Percentiles rank a stretch among this genome's conserved stretches.
Conservation (phyloP, 2,797 vertebrate species). For the Geotria australis region DNA sequence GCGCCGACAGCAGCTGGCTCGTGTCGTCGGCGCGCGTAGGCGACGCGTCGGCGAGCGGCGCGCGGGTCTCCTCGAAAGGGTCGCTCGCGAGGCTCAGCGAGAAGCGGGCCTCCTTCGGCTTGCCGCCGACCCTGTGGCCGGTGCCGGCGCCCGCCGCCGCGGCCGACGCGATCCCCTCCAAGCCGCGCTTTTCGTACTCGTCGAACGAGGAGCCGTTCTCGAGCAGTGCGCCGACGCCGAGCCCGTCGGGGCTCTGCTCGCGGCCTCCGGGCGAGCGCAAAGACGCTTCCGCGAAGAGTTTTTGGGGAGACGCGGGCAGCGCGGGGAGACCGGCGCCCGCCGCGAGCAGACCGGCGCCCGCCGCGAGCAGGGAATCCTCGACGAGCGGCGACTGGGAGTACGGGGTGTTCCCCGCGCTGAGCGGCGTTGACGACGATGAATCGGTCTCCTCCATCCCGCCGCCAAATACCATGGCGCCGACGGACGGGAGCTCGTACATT, state of each 20-base stretch:
- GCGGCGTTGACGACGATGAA: background rate
- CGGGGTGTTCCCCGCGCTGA: background rate
- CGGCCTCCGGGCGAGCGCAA: background rate
- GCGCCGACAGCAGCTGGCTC: background rate
- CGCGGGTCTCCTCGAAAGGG: background rate
- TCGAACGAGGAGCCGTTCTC: background rate
- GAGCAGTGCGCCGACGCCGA: too few relatives aligned
- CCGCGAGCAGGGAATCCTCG: background rate
- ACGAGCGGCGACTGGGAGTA: background rate
- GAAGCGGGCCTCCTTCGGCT: background rate
- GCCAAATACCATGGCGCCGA: too few relatives aligned
- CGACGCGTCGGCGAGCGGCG: background rate
- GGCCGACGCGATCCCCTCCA: background rate
- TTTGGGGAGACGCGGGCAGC: background rate
- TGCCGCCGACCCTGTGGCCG: too few relatives aligned
- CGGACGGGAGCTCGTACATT: too few relatives aligned
- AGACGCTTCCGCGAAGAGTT: background rate
- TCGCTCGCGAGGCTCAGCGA: background rate
- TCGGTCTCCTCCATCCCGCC: background rate
- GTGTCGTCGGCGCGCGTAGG: background rate
- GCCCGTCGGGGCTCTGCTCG: background rate
- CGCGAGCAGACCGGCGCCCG: background rate
- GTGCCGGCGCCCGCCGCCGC: too few relatives aligned
- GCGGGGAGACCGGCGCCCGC: background rate
- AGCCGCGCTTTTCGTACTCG: background rate